phyloP scores from a whole-genome alignment of 1,140 invertebrate species.

The Bicyclus anynana region DNA sequence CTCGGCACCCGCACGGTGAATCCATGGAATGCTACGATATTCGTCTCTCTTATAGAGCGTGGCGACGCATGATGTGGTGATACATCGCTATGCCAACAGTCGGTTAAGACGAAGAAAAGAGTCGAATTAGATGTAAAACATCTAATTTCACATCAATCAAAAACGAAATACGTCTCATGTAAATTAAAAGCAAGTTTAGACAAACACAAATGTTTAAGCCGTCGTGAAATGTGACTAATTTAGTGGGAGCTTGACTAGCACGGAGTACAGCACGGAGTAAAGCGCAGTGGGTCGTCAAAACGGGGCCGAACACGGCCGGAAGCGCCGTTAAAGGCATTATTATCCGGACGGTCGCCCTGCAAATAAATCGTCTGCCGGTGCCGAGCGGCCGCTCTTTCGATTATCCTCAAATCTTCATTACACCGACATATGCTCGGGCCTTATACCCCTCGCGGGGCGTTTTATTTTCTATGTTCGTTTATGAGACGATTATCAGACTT shows the following conservation, averaged over 20 bases:
- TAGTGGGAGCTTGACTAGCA: background rate
- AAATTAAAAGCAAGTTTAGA: too few relatives aligned
- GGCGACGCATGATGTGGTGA: too few relatives aligned
- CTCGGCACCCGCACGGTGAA: too few relatives aligned
- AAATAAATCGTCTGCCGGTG: conserved; percentile 73
- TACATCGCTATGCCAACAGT: too few relatives aligned
- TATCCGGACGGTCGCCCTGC: conserved; percentile 73
- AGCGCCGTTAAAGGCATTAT: conserved; percentile 73
- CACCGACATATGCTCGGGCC: conserved; percentile 60
- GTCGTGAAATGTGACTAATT: too few relatives aligned
- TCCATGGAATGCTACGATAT: too few relatives aligned
- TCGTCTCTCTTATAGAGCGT: too few relatives aligned
- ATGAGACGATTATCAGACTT: conserved; percentile 12
- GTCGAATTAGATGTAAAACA: too few relatives aligned
- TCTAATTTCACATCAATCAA: too few relatives aligned
- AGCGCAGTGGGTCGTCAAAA: conserved; percentile 30
- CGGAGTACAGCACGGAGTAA: conserved; percentile 19
- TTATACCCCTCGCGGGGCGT: conserved; percentile 23
- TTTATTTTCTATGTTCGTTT: conserved; percentile 14
- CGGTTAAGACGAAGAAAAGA: too few relatives aligned
- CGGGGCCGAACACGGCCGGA: conserved; percentile 49
- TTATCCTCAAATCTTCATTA: conserved; percentile 77
- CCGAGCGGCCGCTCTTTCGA: conserved; percentile 65
- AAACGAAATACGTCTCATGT: too few relatives aligned
- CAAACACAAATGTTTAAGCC: too few relatives aligned